Conservation (phyloP, 37 sponge, comb jelly and placozoan genomes). For the Cladorhizidae sp. region DNA sequence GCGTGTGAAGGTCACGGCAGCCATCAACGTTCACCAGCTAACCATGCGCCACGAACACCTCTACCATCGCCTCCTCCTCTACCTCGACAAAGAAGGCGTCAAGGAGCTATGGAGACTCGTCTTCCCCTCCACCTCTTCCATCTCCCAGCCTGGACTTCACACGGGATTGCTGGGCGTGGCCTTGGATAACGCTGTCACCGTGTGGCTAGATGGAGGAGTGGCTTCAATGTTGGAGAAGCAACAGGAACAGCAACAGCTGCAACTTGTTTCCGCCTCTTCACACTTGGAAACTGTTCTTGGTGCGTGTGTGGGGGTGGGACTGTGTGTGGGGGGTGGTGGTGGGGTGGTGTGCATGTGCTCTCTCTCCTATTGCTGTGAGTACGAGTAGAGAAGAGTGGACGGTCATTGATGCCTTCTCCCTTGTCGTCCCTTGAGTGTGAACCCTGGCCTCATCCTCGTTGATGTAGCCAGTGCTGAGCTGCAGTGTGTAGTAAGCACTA, state of each 20-base stretch:
- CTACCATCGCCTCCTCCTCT: conserved; percentile 20
- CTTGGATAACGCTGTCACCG: conserved; percentile 23
- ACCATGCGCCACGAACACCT: conserved; percentile 26
- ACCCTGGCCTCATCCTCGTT: too few relatives aligned
- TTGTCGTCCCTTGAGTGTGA: too few relatives aligned
- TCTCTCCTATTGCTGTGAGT: too few relatives aligned
- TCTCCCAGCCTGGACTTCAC: background rate
- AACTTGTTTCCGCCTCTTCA: background rate
- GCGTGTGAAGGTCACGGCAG: conserved; percentile 24
- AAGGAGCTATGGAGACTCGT: conserved; percentile 37
- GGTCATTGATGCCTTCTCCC: too few relatives aligned
- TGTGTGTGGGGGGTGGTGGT: conserved; percentile 15
- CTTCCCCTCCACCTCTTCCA: background rate
- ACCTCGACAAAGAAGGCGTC: conserved; percentile 15
- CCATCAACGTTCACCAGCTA: conserved; percentile 28
- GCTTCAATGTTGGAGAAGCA: too few relatives aligned
- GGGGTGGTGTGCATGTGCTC: too few relatives aligned
- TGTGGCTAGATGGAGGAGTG: conserved; percentile 26
- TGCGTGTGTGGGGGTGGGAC: conserved; percentile 5
- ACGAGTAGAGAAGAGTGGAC: too few relatives aligned
- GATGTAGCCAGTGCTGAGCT: too few relatives aligned
- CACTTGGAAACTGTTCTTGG: background rate
- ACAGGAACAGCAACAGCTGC: background rate
- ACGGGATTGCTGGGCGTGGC: conserved; percentile 32
- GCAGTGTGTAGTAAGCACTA: too few relatives aligned